These are phyloP conservation scores for Salarias fasciatus DNA, from an alignment of 2,797 vertebrate species.

Conservation along the genomic window DNA sequence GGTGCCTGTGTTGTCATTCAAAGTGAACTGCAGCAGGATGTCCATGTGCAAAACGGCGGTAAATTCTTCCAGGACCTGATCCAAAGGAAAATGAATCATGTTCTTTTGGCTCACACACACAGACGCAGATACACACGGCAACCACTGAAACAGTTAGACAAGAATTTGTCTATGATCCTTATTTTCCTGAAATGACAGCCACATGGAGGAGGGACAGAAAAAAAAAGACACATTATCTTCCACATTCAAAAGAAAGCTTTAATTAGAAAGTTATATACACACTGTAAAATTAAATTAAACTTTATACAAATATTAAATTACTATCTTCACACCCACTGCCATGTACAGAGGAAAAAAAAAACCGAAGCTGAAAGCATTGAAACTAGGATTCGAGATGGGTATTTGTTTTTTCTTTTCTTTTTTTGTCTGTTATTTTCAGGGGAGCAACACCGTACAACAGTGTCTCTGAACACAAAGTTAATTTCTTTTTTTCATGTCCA, in stretches of 20 bases:
- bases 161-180: neutral
- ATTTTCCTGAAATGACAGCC: neutral
- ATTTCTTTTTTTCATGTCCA: slow-evolving; percentile 44
- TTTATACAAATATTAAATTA: slow-evolving; percentile 99
- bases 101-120: neutral
- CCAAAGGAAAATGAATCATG: slow-evolving; percentile 21
- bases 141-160: neutral
- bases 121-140: slow-evolving; percentile 3
- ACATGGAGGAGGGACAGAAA: neutral
- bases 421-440: slow-evolving; percentile 60
- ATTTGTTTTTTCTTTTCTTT: slow-evolving; percentile 34
- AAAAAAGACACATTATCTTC: slow-evolving; percentile 53
- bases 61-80: slow-evolving; percentile 18
- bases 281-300: slow-evolving; percentile 99
- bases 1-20: neutral
- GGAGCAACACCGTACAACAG: slow-evolving; percentile 82
- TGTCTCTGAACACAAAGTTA: slow-evolving; percentile 64
- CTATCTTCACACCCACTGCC: slow-evolving; percentile 99
- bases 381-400: slow-evolving; percentile 70
- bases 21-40: slow-evolving; percentile 11
- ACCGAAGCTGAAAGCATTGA: slow-evolving; percentile 74
- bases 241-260: slow-evolving; percentile 90
- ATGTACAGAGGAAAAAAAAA: slow-evolving; percentile 87
- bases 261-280: slow-evolving; percentile 98
- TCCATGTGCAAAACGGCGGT: slow-evolving; percentile 5